phyloP scores from a whole-genome alignment of 1,140 invertebrate species.

The Danaus melanippus region DNA sequence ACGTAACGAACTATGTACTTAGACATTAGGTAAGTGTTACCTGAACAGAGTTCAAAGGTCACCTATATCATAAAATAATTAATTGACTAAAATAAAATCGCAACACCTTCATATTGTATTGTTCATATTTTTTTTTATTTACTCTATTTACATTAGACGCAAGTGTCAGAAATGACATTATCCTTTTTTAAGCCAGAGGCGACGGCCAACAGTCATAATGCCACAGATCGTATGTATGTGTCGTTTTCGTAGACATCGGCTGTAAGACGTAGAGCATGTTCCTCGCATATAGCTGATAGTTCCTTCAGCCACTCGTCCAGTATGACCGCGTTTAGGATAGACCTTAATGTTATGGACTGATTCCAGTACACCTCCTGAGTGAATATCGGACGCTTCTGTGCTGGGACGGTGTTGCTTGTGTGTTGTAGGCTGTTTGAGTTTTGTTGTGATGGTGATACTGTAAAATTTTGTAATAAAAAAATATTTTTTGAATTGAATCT shows the following conservation, averaged over 20 bases:
- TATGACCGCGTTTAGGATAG: conserved; percentile 81
- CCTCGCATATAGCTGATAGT: conserved; percentile 90
- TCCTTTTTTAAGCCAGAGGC: conserved; percentile 32
- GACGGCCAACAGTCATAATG: conserved; percentile 58
- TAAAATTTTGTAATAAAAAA: not conserved
- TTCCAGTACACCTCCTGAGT: conserved; percentile 64
- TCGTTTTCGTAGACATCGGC: conserved; percentile 47
- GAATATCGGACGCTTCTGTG: conserved; percentile 40
- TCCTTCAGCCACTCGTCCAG: conserved; percentile 96
- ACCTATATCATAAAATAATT: conserved; percentile 3
- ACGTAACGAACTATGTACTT: conserved; percentile 43
- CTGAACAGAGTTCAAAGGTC: conserved; percentile 3
- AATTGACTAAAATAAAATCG: conserved; percentile 9
- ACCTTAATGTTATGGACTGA: conserved; percentile 52
- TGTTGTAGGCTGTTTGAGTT: conserved; percentile 32
- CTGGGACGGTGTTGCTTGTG: conserved; percentile 24
- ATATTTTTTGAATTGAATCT: not conserved
- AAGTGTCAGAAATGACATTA: conserved; percentile 23
- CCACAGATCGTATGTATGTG: conserved; percentile 40
- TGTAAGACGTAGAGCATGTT: conserved; percentile 80
- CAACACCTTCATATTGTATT: conserved; percentile 3
- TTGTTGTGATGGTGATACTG: conserved; percentile 32
- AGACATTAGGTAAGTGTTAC: conserved; percentile 41
- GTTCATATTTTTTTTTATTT: not conserved
- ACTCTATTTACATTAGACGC: conserved; percentile 8